Percentiles rank a stretch among this genome's conserved stretches.
Evolutionary conservation across 2,888 invertebrate genomes (phyloP).

Genomic region (Pterobdella sp.): DNA sequence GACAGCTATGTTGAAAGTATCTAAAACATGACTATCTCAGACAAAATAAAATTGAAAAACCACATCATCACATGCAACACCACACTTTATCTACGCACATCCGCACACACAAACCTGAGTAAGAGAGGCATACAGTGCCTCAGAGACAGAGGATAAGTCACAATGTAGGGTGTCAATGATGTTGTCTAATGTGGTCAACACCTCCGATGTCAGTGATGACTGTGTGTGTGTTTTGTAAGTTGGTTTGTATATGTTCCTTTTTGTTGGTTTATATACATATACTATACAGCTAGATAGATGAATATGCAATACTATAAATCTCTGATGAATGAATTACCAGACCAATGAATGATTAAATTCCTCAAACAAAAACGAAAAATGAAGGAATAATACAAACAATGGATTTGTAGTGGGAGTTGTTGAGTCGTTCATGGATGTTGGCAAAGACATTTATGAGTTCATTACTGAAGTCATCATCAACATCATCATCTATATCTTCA

Average conservation of each 20-base stretch:
- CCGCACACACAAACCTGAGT: background rate
- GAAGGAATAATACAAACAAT: slow-evolving; percentile 5
- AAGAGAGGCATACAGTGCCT: background rate
- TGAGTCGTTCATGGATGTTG: slow-evolving; percentile 17
- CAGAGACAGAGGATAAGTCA: background rate
- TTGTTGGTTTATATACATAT: no score
- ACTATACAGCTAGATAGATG: no score
- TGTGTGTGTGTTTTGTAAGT: background rate
- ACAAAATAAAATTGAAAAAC: no score
- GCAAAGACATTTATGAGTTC: slow-evolving; percentile 8
- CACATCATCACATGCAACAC: background rate
- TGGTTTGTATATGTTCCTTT: no score
- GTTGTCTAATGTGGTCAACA: background rate
- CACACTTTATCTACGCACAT: background rate
- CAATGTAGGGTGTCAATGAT: background rate
- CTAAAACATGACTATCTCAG: background rate
- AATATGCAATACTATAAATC: no score
- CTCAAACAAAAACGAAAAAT: background rate
- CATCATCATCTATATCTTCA: background rate
- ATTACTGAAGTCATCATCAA: slow-evolving; percentile 16
- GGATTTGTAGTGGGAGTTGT: slow-evolving; percentile 10
- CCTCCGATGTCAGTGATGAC: slow-evolving; percentile 6
- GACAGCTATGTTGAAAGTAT: no score
- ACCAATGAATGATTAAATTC: no score
- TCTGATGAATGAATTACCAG: no score